These are phyloP conservation scores for Drosophila nannoptera DNA, from an alignment of 1,140 invertebrate genomes.

Conservation along the genomic window DNA sequence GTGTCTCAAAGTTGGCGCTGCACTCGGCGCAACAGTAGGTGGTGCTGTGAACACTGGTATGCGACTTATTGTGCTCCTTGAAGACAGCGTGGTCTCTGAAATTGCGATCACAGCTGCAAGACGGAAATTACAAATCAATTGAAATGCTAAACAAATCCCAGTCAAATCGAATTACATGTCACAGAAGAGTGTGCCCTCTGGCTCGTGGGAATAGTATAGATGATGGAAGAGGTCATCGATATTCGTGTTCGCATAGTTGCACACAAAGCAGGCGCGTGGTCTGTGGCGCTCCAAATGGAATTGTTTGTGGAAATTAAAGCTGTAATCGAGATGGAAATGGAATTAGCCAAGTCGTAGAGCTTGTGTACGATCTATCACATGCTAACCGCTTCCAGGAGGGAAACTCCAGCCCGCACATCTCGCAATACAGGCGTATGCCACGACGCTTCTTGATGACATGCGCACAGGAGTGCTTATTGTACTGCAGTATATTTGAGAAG, in stretches of 20 bases:
- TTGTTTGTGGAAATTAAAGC: constrained; percentile 72
- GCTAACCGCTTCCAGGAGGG: constrained; percentile 69
- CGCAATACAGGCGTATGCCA: constrained; percentile 52
- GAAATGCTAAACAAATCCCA: background rate
- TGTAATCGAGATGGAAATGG: constrained; percentile 18
- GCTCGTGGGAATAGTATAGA: constrained; percentile 66
- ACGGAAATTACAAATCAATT: background rate
- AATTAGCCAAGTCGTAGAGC: background rate
- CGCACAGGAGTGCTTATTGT: constrained; percentile 74
- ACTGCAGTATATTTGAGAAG: constrained; percentile 66
- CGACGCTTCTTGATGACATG: constrained; percentile 59
- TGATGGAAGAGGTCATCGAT: constrained; percentile 71
- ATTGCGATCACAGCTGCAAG: constrained; percentile 65
- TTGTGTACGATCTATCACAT: background rate
- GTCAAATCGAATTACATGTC: constrained; percentile 45
- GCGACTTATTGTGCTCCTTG: constrained; percentile 56
- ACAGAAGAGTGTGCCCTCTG: constrained; percentile 56
- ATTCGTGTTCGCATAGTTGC: constrained; percentile 53
- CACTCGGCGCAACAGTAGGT: constrained; percentile 56
- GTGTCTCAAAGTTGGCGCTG: constrained; percentile 52
- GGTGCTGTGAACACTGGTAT: constrained; percentile 52
- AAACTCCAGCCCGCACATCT: constrained; percentile 67
- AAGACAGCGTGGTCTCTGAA: constrained; percentile 56
- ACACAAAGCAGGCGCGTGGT: constrained; percentile 66
- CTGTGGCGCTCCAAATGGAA: constrained; percentile 70